These are phyloP conservation scores for Clistopyga incitator DNA, from an alignment of 2,888 invertebrate genomes.

Conservation along the genomic window DNA sequence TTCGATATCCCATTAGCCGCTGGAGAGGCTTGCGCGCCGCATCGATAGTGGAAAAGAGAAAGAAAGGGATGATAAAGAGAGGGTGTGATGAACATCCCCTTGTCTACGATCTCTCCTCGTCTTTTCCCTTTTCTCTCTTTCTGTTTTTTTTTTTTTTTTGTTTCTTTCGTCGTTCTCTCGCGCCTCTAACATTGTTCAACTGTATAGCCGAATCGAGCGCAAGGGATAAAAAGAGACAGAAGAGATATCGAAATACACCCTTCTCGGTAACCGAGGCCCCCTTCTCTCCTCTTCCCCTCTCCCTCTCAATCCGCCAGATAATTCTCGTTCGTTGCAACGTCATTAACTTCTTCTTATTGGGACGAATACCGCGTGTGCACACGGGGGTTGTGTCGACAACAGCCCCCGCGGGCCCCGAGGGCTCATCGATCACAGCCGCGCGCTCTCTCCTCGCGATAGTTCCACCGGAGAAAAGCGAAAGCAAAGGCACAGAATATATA, in stretches of 20 bases:
- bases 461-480: conserved; percentile 62
- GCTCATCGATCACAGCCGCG: conserved; percentile 77
- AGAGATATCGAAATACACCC: conserved; percentile 26
- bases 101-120: conserved; percentile 44
- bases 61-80: conserved; percentile 61
- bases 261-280: background rate
- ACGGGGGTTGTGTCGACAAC: conserved; percentile 61
- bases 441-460: conserved; percentile 23
- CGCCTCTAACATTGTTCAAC: conserved; percentile 30
- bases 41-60: conserved; percentile 12
- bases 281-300: background rate
- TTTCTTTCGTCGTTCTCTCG: conserved; percentile 18
- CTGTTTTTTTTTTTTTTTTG: conserved; percentile 4
- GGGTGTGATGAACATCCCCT: conserved; percentile 50
- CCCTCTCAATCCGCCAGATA: conserved; percentile 72
- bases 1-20: conserved; percentile 49
- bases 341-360: conserved; percentile 80
- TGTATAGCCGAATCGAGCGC: background rate
- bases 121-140: conserved; percentile 21
- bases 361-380: conserved; percentile 65
- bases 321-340: conserved; percentile 80
- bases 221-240: conserved; percentile 42
- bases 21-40: conserved; percentile 31
- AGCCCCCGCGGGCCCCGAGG: conserved; percentile 72
- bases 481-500: conserved; percentile 4